A percentile compares a stretch with the other conserved stretches of the same genome.
Conservation (phyloP, 2,113 vertebrate genomes). For the Pachyramphus minor region DNA sequence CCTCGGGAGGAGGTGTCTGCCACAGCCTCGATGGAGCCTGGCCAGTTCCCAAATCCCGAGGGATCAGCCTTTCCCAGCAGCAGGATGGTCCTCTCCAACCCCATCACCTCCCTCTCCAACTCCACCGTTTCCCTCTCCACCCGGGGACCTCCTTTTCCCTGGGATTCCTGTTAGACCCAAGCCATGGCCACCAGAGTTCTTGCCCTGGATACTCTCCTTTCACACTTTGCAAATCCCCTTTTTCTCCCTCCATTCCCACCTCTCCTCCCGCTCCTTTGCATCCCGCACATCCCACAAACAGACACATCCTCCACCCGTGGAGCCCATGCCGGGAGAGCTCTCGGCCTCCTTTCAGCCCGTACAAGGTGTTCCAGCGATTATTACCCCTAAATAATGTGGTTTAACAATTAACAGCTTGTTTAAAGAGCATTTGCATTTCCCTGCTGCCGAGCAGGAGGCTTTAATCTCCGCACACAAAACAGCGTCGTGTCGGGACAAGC, state of each 20-base stretch:
- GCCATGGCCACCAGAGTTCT: background rate
- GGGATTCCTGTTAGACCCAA: background rate
- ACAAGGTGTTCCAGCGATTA: background rate
- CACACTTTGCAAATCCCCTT: background rate
- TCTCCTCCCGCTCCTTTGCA: background rate
- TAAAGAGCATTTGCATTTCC: background rate
- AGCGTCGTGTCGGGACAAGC: background rate
- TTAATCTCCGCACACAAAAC: background rate
- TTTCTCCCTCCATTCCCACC: fast-evolving
- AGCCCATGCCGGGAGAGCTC: background rate
- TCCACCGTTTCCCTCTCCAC: background rate
- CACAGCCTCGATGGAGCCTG: background rate
- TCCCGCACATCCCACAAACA: fast-evolving
- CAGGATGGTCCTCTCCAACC: background rate
- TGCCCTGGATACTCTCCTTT: background rate
- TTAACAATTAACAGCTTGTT: background rate
- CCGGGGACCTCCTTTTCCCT: fast-evolving
- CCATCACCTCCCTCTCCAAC: background rate
- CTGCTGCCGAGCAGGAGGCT: background rate
- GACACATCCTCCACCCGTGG: background rate
- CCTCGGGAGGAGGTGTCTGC: background rate
- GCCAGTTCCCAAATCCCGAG: fast-evolving
- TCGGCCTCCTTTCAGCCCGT: background rate
- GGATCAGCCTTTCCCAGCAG: background rate
- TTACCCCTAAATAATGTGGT: background rate